Conservation (phyloP, 2,113 vertebrate genomes). For the Callionymus lyra region DNA sequence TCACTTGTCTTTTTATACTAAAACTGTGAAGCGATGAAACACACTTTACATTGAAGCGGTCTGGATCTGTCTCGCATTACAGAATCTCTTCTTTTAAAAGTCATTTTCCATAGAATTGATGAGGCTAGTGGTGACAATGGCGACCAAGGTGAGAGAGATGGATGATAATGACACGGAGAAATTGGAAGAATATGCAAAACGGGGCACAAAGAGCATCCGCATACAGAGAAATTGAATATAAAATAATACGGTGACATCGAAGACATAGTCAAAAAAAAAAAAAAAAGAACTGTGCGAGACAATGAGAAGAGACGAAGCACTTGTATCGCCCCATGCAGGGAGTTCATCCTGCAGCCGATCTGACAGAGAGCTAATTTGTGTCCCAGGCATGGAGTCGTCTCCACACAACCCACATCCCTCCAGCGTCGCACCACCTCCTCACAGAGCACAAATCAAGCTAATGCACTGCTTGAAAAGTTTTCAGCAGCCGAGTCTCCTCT, state of each 20-base stretch:
- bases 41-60: neutral
- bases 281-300: neutral
- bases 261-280: neutral
- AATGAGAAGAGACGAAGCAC: slow-evolving; percentile 3
- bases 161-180: slow-evolving; percentile 32
- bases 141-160: slow-evolving; percentile 39
- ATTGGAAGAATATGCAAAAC: slow-evolving; percentile 7
- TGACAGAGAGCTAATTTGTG: slow-evolving; percentile 13
- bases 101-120: slow-evolving; percentile 10
- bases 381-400: slow-evolving; percentile 1
- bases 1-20: too few relatives aligned
- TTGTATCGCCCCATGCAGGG: slow-evolving; percentile 6
- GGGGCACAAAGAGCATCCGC: slow-evolving; percentile 4
- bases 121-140: slow-evolving; percentile 21
- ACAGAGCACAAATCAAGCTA: slow-evolving; percentile 2
- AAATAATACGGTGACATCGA: slow-evolving; percentile 1
- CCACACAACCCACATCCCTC: neutral
- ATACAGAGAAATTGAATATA: neutral
- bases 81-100: slow-evolving; percentile 2
- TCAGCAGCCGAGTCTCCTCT: slow-evolving; percentile 19
- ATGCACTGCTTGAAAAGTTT: slow-evolving; percentile 14
- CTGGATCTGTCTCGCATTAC: slow-evolving; percentile 16
- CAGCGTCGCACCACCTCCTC: slow-evolving; percentile 5
- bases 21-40: too few relatives aligned
- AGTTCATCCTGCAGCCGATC: slow-evolving; percentile 5